These are phyloP conservation scores for Cinara cedri DNA, from an alignment of 2,888 invertebrate species.

Conservation along the genomic window DNA sequence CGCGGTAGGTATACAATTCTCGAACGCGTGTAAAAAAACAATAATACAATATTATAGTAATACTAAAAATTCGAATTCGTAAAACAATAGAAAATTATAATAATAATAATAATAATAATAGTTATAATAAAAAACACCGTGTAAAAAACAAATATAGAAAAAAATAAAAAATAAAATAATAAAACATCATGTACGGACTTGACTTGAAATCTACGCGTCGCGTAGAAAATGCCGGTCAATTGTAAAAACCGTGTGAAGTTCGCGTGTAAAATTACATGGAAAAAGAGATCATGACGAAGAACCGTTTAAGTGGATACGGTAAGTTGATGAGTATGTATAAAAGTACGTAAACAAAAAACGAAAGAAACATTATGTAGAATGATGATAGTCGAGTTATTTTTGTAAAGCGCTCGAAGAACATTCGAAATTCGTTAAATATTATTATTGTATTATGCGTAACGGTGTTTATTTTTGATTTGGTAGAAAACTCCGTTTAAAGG, in stretches of 20 bases:
- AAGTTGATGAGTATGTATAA: too few species aligned
- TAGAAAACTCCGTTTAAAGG: constrained; percentile 24
- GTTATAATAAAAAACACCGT: background rate
- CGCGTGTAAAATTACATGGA: background rate
- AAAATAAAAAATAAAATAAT: background rate
- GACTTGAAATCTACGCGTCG: too few species aligned
- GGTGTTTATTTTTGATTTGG: constrained; percentile 21
- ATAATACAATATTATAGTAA: background rate
- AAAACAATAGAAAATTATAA: constrained; percentile 29
- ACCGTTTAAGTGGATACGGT: background rate
- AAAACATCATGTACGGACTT: background rate
- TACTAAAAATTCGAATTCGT: too few species aligned
- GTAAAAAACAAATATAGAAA: constrained; percentile 11
- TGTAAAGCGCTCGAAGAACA: too few species aligned
- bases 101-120: constrained; percentile 5
- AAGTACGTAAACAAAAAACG: too few species aligned
- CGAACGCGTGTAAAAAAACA: background rate
- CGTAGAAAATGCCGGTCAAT: background rate
- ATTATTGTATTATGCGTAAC: too few species aligned
- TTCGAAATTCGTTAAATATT: too few species aligned
- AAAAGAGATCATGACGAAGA: constrained; percentile 50
- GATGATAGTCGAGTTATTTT: background rate
- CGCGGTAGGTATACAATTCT: too few species aligned
- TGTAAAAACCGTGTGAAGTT: background rate
- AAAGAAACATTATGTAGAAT: background rate